Evolutionary conservation across 2,797 vertebrate species (phyloP).

Genomic region (Kryptolebias ocellatus): DNA sequence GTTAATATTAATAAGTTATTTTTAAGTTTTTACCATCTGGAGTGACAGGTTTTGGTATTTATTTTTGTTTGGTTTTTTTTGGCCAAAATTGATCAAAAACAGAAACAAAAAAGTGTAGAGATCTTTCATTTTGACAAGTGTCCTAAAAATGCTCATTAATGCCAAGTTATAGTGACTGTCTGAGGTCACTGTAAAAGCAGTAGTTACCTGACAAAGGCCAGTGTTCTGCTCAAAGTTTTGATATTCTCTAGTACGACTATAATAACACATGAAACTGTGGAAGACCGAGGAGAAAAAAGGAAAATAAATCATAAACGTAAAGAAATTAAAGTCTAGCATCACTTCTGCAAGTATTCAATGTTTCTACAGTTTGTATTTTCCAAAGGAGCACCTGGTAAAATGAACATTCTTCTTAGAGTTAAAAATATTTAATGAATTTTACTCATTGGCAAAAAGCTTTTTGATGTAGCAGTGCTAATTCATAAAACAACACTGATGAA

Average conservation of each 20-base stretch:
- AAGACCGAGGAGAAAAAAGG: slow-evolving; percentile 62
- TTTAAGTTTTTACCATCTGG: not conserved
- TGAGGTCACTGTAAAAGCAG: slow-evolving; percentile 23
- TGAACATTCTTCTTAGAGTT: slow-evolving; percentile 86
- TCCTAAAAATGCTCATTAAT: slow-evolving; percentile 5
- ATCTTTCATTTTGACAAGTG: not conserved
- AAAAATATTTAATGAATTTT: slow-evolving; percentile 95
- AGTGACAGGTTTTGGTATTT: no score
- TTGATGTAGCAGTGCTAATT: slow-evolving; percentile 98
- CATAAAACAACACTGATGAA: slow-evolving; percentile 95
- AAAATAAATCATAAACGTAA: slow-evolving; percentile 78
- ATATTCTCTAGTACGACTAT: slow-evolving; percentile 60
- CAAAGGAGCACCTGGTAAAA: slow-evolving; percentile 82
- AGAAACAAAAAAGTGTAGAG: no score
- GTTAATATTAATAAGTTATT: not conserved
- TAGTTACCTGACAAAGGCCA: slow-evolving; percentile 17
- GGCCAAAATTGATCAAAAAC: no score
- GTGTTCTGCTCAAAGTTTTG: slow-evolving; percentile 44
- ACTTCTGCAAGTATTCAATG: slow-evolving; percentile 69
- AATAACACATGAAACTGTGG: slow-evolving; percentile 72
- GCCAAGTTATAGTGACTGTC: not conserved
- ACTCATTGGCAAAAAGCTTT: slow-evolving; percentile 96
- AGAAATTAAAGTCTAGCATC: slow-evolving; percentile 67
- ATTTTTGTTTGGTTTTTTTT: no score
- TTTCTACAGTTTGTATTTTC: slow-evolving; percentile 50